A percentile compares a stretch with the other conserved stretches of the same genome.
Evolutionary conservation across 2,113 vertebrate genomes (phyloP).

Genomic region (Loxodonta africana): DNA sequence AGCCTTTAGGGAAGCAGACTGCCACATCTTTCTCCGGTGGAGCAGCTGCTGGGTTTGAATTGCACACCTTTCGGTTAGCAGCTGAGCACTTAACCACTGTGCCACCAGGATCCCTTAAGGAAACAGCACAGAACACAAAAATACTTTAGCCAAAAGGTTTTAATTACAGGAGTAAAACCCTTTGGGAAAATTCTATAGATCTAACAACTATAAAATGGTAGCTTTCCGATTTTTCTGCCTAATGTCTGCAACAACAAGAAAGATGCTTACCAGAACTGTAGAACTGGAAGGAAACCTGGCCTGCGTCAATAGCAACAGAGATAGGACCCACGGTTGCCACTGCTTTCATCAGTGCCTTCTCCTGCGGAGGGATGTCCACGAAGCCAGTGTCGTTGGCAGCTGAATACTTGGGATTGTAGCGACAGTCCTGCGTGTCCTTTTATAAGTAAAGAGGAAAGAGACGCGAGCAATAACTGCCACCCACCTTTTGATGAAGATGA

Average conservation of each 20-base stretch:
- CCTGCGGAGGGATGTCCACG: slow-evolving; percentile 89
- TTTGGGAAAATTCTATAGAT: neutral
- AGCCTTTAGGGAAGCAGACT: neutral
- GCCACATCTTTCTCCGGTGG: too few species aligned
- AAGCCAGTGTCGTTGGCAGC: slow-evolving; percentile 94
- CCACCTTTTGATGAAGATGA: neutral
- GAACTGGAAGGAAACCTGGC: slow-evolving; percentile 94
- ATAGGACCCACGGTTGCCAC: slow-evolving; percentile 93
- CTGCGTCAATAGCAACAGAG: slow-evolving; percentile 94
- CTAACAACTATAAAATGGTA: neutral
- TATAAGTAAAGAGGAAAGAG: slow-evolving; percentile 66
- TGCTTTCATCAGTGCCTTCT: slow-evolving; percentile 93
- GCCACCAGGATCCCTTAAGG: neutral
- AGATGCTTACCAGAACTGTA: slow-evolving; percentile 91
- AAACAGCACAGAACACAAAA: neutral
- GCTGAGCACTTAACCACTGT: neutral
- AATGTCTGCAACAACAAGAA: neutral
- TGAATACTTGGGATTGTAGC: slow-evolving; percentile 90
- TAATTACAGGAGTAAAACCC: neutral
- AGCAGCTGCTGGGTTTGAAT: too few species aligned
- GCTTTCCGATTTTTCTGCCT: neutral
- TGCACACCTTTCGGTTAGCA: too few species aligned
- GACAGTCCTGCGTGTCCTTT: slow-evolving; percentile 91
- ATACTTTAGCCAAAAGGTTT: neutral
- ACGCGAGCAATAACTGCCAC: neutral